A percentile compares a stretch with the other conserved stretches of the same genome.
phyloP scores from a whole-genome alignment of 2,888 invertebrate genomes.

The Eupithecia insigniata region DNA sequence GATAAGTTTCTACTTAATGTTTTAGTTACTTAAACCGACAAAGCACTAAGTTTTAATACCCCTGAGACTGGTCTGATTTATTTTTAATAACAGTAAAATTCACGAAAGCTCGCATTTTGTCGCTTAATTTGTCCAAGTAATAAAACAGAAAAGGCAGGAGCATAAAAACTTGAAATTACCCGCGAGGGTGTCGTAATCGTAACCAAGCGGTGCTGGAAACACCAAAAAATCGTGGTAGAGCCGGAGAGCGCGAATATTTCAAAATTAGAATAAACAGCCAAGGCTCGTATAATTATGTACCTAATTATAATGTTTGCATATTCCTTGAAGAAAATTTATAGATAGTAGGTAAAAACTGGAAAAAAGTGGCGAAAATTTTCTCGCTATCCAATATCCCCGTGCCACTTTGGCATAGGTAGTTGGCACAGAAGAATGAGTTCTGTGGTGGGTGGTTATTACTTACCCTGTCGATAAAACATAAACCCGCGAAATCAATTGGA shows the following conservation, averaged over 20 bases:
- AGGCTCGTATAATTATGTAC: no score
- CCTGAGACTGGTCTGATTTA: constrained; percentile 1
- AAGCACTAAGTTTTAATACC: background rate
- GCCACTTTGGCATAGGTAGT: no score
- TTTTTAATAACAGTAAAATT: constrained; percentile 4
- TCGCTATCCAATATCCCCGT: background rate
- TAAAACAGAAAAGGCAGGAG: constrained; percentile 21
- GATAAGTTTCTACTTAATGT: background rate
- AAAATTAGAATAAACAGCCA: constrained; percentile 8
- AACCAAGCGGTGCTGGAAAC: constrained; percentile 24
- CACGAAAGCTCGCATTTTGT: constrained; percentile 9
- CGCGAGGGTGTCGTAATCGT: constrained; percentile 33
- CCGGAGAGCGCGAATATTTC: constrained; percentile 3
- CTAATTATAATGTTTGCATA: background rate
- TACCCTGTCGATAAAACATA: constrained; percentile 31
- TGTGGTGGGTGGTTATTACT: background rate
- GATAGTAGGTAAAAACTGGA: background rate
- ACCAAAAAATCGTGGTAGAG: constrained; percentile 11
- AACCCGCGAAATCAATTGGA: constrained; percentile 28
- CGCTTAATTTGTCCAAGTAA: constrained; percentile 13
- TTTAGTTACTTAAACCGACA: background rate
- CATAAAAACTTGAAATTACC: constrained; percentile 33
- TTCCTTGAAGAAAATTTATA: background rate
- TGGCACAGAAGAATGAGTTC: no score
- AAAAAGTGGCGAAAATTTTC: background rate